Percentiles rank a stretch among this genome's conserved stretches.
Conservation (phyloP, 2,797 vertebrate genomes). For the Lindbergichthys nudifrons region DNA sequence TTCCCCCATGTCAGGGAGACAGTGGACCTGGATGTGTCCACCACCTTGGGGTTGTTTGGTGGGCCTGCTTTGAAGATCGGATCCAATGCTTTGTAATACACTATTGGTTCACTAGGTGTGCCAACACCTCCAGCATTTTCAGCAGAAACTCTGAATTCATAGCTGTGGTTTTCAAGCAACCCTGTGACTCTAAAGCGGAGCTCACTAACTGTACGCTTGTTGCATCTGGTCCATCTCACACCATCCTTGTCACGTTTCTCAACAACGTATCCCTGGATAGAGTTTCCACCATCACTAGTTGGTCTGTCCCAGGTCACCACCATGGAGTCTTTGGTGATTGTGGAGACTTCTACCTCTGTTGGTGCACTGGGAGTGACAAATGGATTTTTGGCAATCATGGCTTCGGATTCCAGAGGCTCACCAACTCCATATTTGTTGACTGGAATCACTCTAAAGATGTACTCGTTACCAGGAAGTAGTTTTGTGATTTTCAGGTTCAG, state of each 20-base stretch:
- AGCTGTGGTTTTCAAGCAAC: slow-evolving; percentile 94
- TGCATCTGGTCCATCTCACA: slow-evolving; percentile 96
- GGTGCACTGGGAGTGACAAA: slow-evolving; percentile 92
- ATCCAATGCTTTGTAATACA: slow-evolving; percentile 94
- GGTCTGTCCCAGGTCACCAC: slow-evolving; percentile 97
- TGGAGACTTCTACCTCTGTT: slow-evolving; percentile 91
- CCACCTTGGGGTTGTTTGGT: slow-evolving; percentile 96
- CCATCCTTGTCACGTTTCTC: slow-evolving; percentile 99
- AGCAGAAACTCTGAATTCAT: slow-evolving; percentile 96
- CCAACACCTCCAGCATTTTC: slow-evolving; percentile 97
- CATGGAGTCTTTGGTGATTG: slow-evolving; percentile 97
- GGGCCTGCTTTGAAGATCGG: slow-evolving; percentile 97
- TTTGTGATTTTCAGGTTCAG: slow-evolving; percentile 95
- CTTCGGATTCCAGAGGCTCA: slow-evolving; percentile 95
- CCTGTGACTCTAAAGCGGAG: slow-evolving; percentile 94
- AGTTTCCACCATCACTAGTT: slow-evolving; percentile 92
- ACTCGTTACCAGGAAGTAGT: slow-evolving; percentile 97
- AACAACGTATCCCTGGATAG: slow-evolving; percentile 93
- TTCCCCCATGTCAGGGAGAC: slow-evolving; percentile 96
- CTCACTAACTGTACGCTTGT: slow-evolving; percentile 93
- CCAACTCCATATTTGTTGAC: slow-evolving; percentile 98
- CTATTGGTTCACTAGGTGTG: slow-evolving; percentile 89
- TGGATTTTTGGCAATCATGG: slow-evolving; percentile 93
- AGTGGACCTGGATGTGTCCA: slow-evolving; percentile 92
- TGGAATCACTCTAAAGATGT: slow-evolving; percentile 97